Percentiles rank a stretch among this genome's conserved stretches.
These are phyloP conservation scores for Choloepus hoffmanni DNA, from an alignment of 2,113 vertebrate species.

Conservation along the genomic window DNA sequence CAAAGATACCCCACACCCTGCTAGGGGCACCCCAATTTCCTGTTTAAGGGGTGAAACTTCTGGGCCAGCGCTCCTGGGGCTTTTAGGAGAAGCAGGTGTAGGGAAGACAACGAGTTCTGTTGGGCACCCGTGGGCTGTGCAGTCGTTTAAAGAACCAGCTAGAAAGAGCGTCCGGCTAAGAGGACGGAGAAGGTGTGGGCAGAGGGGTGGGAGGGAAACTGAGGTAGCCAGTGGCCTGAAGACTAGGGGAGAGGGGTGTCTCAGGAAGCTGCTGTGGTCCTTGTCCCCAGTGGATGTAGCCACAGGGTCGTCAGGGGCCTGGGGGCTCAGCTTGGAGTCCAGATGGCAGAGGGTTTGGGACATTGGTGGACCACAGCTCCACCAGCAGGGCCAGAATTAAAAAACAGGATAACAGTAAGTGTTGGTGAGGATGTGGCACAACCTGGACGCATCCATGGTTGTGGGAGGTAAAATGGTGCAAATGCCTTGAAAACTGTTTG, in stretches of 20 bases:
- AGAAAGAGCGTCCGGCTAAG: not conserved
- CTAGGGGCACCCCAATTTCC: not conserved
- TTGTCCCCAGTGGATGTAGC: too few relatives aligned
- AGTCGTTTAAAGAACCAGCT: not conserved
- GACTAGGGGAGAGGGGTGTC: not conserved
- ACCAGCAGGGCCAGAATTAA: not conserved
- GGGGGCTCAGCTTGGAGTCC: fast-evolving
- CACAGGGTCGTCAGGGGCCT: not conserved
- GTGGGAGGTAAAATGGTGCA: not conserved
- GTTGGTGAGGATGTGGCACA: not conserved
- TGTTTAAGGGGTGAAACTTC: too few relatives aligned
- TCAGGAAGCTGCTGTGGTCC: not conserved
- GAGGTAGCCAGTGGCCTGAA: not conserved
- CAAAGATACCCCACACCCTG: not conserved
- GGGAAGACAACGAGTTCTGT: too few relatives aligned
- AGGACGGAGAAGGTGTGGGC: not conserved
- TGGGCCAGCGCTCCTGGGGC: too few relatives aligned
- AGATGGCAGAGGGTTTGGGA: fast-evolving
- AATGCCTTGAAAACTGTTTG: not conserved
- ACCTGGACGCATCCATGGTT: fast-evolving
- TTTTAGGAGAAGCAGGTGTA: too few relatives aligned
- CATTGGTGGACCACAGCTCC: fast-evolving
- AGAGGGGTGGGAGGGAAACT: not conserved
- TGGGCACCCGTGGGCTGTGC: too few relatives aligned
- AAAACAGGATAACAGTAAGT: not conserved